Evolutionary conservation across 1,140 invertebrate species (phyloP), one percentile per base, ranked within the genome.

Genomic region (Temnothorax curvispinosus): DNA sequence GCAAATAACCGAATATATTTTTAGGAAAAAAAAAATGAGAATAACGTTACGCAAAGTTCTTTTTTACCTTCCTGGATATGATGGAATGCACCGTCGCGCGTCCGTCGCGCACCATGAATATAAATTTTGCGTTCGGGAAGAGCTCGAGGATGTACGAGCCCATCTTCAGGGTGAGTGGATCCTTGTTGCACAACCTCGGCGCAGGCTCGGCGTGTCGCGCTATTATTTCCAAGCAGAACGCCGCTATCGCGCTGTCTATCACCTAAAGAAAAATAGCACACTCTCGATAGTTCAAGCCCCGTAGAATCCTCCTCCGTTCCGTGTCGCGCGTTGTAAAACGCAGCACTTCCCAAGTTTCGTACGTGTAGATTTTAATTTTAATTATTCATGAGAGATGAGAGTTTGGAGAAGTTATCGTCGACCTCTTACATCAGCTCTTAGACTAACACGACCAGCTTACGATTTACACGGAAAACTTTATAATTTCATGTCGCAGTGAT

Each of bases 61-160:
- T 82, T 32, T 74, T 35, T 93, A 98, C 98, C 96, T 99, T 98
- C 93, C 99, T 96, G n/a, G 98, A 98, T 95, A 99, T 98, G 94
- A 99, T 99, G 72, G 99, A 99, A 96, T 99, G 99, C 72, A 99
- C 99, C 11, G 99, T 99, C 47, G 99, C 99, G 77, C 99, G 96
- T 3, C 99, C 99, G 95, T 99, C 99, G 88, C 99, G 97, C 71
- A 99, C 97, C 98, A 99, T 99, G 94, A 99, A 98, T 90, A 99
- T 96, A 96, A 99, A 99, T 96, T 99, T 99, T 52, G 99, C 97
- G 93, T 98, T 97, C 85, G 97, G 97, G 94, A 98, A 98, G 62
- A 98, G 95, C 89, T 98, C 97, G 65, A 97, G 96, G 87, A 97
- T 97, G 94, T 98, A 98, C 41, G 98, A 97, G 91, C 99, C 98